Base-by-base conservation (phyloP, 2,113 vertebrate genomes). In the Callopanchax toddi region DNA sequence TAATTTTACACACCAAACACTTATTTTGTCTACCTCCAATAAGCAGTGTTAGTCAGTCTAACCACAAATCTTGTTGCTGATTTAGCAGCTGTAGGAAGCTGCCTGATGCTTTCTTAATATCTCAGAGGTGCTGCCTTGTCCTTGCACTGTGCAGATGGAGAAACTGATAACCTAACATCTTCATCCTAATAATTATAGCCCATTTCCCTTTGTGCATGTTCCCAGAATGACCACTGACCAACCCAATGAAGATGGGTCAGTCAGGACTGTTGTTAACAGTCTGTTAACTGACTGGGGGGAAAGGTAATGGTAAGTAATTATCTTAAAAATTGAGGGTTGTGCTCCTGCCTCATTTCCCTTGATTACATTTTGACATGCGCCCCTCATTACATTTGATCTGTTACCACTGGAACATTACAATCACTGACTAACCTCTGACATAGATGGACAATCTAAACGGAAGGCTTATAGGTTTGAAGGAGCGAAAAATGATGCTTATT, bases 351-450 rank as follows among this genome's bases (percentile, higher is more conserved):
- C 91, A 70, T 90, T 91, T 91, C 83, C 92, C 86, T 91, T 92
- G 93, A 95, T 89, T 90, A 91, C 96, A 96, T 94, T 92, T 92
- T 93, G 88, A 88, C 89, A 94, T 92, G 91, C 89, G 90, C 83
- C 90, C 12, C 92, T 39, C 86, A 91, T 91, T 86, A 74, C 91
- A 85, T 85, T 52, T 82, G 86, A 92, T 92, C 90, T 62, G n/a
- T 66, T 52, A 78, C 77, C 72, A 63, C 57, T 60, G 75, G 74
- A 82, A 78, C 84, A 71, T 84, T 86, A 91, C 78, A 87, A 85
- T 88, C 37, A 65, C 66, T 23, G 86, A 86, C 90, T 79, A 87
- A 77, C 85, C 60, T 74, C 57, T n/a, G 54, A 86, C 73, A 39
- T 60, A 55, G 74, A 82, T 78, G 72, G 86, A 83, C 86, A 90